These are phyloP conservation scores for Parnassius smintheus DNA, from an alignment of 2,888 invertebrate genomes.

Conservation along the genomic window DNA sequence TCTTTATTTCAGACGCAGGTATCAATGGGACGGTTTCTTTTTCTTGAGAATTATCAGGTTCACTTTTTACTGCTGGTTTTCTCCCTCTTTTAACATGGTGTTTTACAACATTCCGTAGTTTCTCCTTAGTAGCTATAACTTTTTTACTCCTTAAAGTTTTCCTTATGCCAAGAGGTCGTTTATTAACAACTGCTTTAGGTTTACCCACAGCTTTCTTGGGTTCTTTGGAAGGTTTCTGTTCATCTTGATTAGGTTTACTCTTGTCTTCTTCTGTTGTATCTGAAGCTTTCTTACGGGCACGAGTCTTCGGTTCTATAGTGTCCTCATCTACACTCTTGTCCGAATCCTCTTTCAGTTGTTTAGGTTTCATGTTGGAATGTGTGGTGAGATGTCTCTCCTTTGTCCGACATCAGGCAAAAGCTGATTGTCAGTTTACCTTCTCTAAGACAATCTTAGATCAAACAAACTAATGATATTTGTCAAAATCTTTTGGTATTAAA, in stretches of 20 bases:
- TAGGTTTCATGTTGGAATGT: constrained; percentile 80
- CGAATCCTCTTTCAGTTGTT: constrained; percentile 70
- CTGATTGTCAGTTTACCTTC: constrained; percentile 42
- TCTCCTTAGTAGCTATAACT: constrained; percentile 57
- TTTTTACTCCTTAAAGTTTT: constrained; percentile 72
- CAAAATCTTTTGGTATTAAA: not conserved
- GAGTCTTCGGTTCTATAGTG: constrained; percentile 69
- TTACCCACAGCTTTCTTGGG: constrained; percentile 60
- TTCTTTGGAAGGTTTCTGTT: constrained; percentile 72
- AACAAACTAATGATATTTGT: not conserved
- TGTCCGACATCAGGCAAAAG: constrained; percentile 74
- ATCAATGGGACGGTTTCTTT: constrained; percentile 65
- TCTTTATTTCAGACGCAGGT: constrained; percentile 71
- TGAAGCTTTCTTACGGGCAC: constrained; percentile 74
- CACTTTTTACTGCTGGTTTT: constrained; percentile 58
- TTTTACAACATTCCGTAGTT: constrained; percentile 62
- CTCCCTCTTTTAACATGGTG: constrained; percentile 56
- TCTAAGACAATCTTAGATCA: constrained; percentile 43
- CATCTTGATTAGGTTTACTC: constrained; percentile 61
- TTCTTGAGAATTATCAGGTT: constrained; percentile 57
- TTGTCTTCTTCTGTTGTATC: constrained; percentile 66
- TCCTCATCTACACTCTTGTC: constrained; percentile 74
- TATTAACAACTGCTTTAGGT: constrained; percentile 67
- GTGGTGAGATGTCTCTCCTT: constrained; percentile 68
- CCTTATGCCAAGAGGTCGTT: constrained; percentile 70